These are phyloP conservation scores for Drosophila nigricruria DNA, from an alignment of 2,888 invertebrate genomes.

Conservation along the genomic window DNA sequence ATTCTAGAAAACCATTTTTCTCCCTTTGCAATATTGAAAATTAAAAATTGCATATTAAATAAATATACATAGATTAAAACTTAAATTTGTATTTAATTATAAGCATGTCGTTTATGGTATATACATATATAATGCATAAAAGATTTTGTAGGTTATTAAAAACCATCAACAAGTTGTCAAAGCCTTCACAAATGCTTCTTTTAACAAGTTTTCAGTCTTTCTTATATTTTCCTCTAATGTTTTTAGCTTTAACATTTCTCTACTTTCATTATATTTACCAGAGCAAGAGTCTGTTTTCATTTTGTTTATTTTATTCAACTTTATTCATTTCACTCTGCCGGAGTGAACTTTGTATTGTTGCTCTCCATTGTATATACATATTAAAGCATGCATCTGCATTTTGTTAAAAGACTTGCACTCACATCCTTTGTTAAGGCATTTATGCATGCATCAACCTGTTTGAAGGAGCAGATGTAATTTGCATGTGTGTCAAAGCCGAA, in stretches of 20 bases:
- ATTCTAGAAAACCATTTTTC: too few species aligned
- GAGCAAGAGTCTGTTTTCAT: too few species aligned
- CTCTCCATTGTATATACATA: conserved; percentile 30
- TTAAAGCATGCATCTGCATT: conserved; percentile 41
- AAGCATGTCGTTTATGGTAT: too few species aligned
- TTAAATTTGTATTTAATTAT: too few species aligned
- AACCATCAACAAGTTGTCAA: neutral
- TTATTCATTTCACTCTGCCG: conserved; percentile 9
- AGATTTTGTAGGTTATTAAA: too few species aligned
- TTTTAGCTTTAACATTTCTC: neutral
- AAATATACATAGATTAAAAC: too few species aligned
- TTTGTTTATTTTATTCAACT: neutral
- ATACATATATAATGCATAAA: too few species aligned
- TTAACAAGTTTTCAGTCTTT: neutral
- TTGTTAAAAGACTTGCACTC: conserved; percentile 40
- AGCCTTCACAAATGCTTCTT: neutral
- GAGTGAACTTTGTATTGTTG: neutral
- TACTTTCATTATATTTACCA: neutral
- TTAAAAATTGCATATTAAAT: too few species aligned
- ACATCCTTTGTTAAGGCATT: conserved; percentile 33
- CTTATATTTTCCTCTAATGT: too few species aligned
- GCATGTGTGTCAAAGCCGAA: conserved; percentile 72
- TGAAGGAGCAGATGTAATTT: conserved; percentile 42
- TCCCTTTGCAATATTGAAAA: too few species aligned
- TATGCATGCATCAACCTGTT: conserved; percentile 35